Evolutionary conservation across 2,888 invertebrate species (phyloP).

Genomic region (Ichneumoninae sp.): DNA sequence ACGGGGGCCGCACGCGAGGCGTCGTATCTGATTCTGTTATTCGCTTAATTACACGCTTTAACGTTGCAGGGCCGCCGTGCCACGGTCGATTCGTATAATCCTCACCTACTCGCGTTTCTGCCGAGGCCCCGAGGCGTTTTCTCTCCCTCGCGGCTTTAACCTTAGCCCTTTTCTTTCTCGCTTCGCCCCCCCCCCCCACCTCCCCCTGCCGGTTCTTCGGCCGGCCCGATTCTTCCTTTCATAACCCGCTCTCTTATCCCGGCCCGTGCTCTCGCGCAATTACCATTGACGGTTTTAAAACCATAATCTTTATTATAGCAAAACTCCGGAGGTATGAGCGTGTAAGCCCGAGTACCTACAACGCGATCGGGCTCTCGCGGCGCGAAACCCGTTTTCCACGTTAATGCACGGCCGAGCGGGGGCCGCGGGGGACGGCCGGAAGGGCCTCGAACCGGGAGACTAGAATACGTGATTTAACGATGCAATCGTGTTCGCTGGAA

Average conservation of each 20-base stretch:
- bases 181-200: conserved; percentile 24
- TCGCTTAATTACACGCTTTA: conserved; percentile 83
- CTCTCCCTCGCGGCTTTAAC: conserved; percentile 68
- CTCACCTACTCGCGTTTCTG: conserved; percentile 77
- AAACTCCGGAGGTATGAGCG: conserved; percentile 25
- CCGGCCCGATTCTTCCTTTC: conserved; percentile 44
- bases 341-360: conserved; percentile 24
- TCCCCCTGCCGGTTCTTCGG: conserved; percentile 24
- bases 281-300: conserved; percentile 66
- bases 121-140: conserved; percentile 66
- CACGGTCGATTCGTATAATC: conserved; percentile 79
- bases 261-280: conserved; percentile 64
- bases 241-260: conserved; percentile 12
- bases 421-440: background rate
- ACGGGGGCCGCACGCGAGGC: conserved; percentile 77
- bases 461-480: conserved; percentile 24
- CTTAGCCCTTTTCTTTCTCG: conserved; percentile 62
- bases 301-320: conserved; percentile 57
- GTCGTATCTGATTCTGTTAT: conserved; percentile 83
- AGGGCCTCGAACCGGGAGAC: conserved; percentile 1
- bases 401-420: background rate
- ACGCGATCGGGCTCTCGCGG: conserved; percentile 33
- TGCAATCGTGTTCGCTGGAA: background rate
- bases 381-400: conserved; percentile 25
- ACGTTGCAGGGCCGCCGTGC: conserved; percentile 76